phyloP scores from a whole-genome alignment of 2,797 vertebrate genomes.

The Macrochelys suwanniensis region DNA sequence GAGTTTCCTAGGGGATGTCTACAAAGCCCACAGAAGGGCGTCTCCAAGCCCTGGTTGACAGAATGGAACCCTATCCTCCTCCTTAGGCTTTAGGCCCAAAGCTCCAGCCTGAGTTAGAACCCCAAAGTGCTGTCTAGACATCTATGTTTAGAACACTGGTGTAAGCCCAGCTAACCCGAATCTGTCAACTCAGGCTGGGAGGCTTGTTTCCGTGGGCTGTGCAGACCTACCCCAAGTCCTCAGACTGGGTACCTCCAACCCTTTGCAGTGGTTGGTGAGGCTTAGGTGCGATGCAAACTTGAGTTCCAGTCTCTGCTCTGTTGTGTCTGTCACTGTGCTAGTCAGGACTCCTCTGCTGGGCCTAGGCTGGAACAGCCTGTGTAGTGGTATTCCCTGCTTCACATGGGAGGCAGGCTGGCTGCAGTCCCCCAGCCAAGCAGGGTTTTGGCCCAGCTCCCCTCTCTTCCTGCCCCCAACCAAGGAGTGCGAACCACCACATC shows the following conservation, averaged over 20 bases:
- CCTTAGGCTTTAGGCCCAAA: neutral
- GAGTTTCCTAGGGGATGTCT: neutral
- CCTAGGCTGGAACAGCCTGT: neutral
- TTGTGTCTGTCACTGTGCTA: neutral
- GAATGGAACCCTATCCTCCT: neutral
- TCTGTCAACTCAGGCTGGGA: neutral
- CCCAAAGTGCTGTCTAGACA: neutral
- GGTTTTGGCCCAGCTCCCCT: neutral
- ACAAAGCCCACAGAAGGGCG: neutral
- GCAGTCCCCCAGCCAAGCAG: neutral
- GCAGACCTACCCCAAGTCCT: too few species aligned
- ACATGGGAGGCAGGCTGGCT: neutral
- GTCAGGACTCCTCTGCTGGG: neutral
- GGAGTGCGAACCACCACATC: neutral
- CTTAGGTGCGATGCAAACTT: neutral
- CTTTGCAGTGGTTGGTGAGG: fast-evolving
- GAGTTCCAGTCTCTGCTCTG: neutral
- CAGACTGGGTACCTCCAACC: fast-evolving
- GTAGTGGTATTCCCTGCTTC: neutral
- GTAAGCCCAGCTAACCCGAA: neutral
- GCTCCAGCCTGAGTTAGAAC: too few species aligned
- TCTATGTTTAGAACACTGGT: neutral
- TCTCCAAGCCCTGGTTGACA: neutral
- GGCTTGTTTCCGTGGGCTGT: too few species aligned
- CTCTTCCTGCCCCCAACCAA: neutral